Percentiles rank a stretch among this genome's conserved stretches.
phyloP scores from a whole-genome alignment of 1,140 invertebrate genomes.

The Drosophila pseudoobscura region DNA sequence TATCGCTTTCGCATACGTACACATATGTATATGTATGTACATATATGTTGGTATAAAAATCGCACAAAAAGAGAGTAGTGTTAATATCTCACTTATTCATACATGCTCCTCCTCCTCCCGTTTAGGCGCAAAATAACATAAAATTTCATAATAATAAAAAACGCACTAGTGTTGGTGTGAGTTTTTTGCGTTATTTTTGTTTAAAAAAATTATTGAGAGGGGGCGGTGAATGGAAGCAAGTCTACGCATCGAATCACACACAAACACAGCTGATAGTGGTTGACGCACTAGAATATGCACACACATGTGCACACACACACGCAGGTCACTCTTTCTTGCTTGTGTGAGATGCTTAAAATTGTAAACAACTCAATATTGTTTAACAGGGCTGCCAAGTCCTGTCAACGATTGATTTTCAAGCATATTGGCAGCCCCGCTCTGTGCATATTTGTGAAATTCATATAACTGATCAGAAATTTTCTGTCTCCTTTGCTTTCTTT shows the following conservation, averaged over 20 bases:
- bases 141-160: slow-evolving; percentile 41
- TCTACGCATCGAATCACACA: slow-evolving; percentile 27
- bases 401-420: slow-evolving; percentile 33
- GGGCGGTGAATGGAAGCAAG: not conserved
- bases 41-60: slow-evolving; percentile 22
- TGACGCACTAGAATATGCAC: slow-evolving; percentile 1
- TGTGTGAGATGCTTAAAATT: slow-evolving; percentile 50
- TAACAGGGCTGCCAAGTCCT: slow-evolving; percentile 61
- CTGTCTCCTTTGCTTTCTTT: slow-evolving; percentile 32
- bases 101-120: not conserved
- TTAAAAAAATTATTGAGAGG: slow-evolving; percentile 18
- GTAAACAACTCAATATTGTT: slow-evolving; percentile 65
- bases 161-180: slow-evolving; percentile 18
- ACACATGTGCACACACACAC: no score
- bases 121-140: slow-evolving; percentile 11
- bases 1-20: slow-evolving; percentile 7
- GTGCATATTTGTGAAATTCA: slow-evolving; percentile 71
- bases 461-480: slow-evolving; percentile 9
- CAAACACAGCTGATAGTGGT: slow-evolving; percentile 39
- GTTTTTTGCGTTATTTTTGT: slow-evolving; percentile 23
- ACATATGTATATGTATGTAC: slow-evolving; percentile 14
- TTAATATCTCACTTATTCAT: slow-evolving; percentile 9
- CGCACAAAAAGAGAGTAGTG: slow-evolving; percentile 34
- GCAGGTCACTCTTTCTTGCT: slow-evolving; percentile 12
- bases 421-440: slow-evolving; percentile 56